Percentiles rank a stretch among this genome's conserved stretches.
Conservation (phyloP, 2,797 vertebrate genomes). For the Zalophus californianus region DNA sequence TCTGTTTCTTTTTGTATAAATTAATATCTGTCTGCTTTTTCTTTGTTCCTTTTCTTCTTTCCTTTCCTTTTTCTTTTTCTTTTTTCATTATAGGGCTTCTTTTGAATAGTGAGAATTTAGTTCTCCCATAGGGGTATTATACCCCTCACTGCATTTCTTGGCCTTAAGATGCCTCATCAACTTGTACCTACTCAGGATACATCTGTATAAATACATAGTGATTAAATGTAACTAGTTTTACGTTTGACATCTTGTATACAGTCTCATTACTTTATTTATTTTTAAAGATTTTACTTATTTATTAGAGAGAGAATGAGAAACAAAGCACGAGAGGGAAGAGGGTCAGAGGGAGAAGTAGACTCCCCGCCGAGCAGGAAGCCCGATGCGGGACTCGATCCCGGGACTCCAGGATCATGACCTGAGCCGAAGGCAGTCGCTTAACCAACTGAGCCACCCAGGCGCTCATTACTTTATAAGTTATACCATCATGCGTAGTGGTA, state of each 20-base stretch:
- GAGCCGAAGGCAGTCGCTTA: no score
- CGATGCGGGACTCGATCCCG: no score
- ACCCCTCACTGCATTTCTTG: not conserved
- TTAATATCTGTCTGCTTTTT: not conserved
- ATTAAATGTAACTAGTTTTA: not conserved
- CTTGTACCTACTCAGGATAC: not conserved
- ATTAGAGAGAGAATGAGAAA: no score
- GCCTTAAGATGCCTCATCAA: not conserved
- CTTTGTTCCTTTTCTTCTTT: not conserved
- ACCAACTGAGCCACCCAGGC: no score
- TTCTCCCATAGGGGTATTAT: not conserved
- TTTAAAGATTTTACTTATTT: no score
- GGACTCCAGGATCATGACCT: no score
- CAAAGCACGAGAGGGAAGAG: no score
- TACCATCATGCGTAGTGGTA: not conserved
- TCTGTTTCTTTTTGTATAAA: not conserved
- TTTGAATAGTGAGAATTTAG: not conserved
- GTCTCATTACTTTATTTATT: not conserved
- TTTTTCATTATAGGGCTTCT: not conserved
- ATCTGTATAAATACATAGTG: not conserved
- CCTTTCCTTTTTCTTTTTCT: not conserved
- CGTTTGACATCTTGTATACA: not conserved
- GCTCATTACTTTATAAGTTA: not conserved
- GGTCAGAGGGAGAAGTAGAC: no score
- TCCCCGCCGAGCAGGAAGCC: no score